Base-by-base conservation (phyloP, 2,888 invertebrate species). In the Formica aserva region DNA sequence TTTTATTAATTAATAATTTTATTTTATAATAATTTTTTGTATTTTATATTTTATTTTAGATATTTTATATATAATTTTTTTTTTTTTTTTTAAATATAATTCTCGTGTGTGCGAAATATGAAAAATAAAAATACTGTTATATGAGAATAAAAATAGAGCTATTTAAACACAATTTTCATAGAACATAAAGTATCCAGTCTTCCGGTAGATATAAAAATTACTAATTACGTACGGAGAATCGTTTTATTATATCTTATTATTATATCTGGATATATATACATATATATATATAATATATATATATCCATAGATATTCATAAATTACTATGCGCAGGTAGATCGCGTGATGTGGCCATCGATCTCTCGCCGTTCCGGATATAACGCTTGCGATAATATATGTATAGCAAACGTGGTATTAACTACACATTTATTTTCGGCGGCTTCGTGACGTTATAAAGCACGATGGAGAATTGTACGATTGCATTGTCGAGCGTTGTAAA, bases 261-360 rank as follows among this genome's bases (percentile, higher is more conserved):
- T 32, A 32, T 32, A 32, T 32, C 32, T 32, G 3, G 3, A 32
- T 32, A 32, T 4, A 32, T 32, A 32, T 32, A 32, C 5, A 32
- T 32, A 32, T 32, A 32, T 32, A 32, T 32, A 32, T 32, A 32
- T 0, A 4, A 32, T 32, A 32, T 18, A n/a, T 41, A 48, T 8
- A 48, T 48, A 48, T 48, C 6, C 8, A 52, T 52, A 18, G 0
- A 52, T n/a, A 52, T 82, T 11, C 63, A 60, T n/a, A 26, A 41
- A 8, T 41, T 13, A 71, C 1, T 1, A 15, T 15, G 15, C 22
- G 32, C 38, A n/a, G 38, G 41, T n/a, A n/a, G 26, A 66, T 57
- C 26, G 48, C 69, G 29, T 63, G 78, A 81, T 72, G 35, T 38
- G 38, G 15, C 55, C 26, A 66, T 77, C 77, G 66, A 66, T 77